A percentile compares a stretch with the other conserved stretches of the same genome.
Conservation (phyloP, 2,113 vertebrate species). For the Thunnus maccoyii region DNA sequence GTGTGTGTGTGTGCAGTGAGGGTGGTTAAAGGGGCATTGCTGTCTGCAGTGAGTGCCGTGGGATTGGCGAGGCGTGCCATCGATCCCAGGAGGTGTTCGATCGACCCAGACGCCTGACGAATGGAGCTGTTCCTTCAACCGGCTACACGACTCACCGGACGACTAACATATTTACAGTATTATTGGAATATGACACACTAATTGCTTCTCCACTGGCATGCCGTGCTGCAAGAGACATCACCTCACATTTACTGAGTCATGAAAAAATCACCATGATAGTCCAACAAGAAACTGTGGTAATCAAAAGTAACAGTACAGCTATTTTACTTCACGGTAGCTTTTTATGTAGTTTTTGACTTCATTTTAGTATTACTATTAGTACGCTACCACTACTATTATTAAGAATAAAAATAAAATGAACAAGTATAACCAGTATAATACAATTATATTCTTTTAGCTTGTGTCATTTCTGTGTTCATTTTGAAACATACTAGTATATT, state of each 20-base stretch:
- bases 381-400: too few relatives aligned
- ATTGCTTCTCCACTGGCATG: background rate
- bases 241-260: background rate
- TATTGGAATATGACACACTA: background rate
- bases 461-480: too few relatives aligned
- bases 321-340: background rate
- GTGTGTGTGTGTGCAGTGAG: constrained; percentile 69
- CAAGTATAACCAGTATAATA: too few relatives aligned
- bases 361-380: background rate
- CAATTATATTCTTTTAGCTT: too few relatives aligned
- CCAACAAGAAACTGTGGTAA: background rate
- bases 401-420: too few relatives aligned
- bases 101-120: constrained; percentile 92
- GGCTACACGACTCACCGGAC: constrained; percentile 26
- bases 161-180: constrained; percentile 32
- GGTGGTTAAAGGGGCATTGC: constrained; percentile 57
- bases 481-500: too few relatives aligned
- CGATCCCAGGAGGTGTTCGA: constrained; percentile 90
- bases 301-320: background rate
- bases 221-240: background rate
- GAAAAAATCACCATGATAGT: background rate
- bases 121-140: constrained; percentile 66
- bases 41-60: constrained; percentile 38
- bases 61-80: constrained; percentile 86
- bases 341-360: background rate